phyloP scores from a whole-genome alignment of 2,113 vertebrate species.

The cattle (Bos taurus) region DNA sequence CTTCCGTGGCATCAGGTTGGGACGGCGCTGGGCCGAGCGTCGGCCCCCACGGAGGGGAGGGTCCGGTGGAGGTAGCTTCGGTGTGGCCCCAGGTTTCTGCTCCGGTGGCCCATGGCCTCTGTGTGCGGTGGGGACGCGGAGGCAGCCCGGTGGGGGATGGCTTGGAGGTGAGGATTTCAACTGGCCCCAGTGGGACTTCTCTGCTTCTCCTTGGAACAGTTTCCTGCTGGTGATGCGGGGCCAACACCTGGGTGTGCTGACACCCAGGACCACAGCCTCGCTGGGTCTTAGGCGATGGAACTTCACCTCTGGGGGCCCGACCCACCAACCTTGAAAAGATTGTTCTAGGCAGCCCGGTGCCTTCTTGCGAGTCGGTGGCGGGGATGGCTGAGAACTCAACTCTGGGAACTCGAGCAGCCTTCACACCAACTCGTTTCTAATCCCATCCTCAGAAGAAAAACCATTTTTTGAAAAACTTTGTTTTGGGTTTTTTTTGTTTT shows the following conservation, averaged over 20 bases:
- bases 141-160: conserved; percentile 37
- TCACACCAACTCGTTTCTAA: conserved; percentile 25
- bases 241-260: not conserved
- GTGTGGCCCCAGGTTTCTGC: conserved; percentile 53
- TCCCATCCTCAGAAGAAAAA: not conserved
- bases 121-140: not conserved
- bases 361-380: not conserved
- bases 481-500: not conserved
- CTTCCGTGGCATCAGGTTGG: conserved; percentile 37
- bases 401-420: conserved; percentile 41
- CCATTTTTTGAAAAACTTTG: not conserved
- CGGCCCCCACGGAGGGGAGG: not conserved
- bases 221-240: not conserved
- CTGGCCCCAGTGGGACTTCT: not conserved
- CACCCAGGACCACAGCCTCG: not conserved
- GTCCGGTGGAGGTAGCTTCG: conserved; percentile 73
- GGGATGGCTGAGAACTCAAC: conserved; percentile 23
- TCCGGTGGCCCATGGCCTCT: conserved; percentile 4
- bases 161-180: conserved; percentile 29
- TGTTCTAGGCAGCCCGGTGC: conserved; percentile 66
- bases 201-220: not conserved
- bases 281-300: not conserved
- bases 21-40: conserved; percentile 53
- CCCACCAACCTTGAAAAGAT: conserved; percentile 49
- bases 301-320: conserved; percentile 45